Base-by-base conservation (phyloP, 2,113 vertebrate genomes). In the Ammodytes dubius region DNA sequence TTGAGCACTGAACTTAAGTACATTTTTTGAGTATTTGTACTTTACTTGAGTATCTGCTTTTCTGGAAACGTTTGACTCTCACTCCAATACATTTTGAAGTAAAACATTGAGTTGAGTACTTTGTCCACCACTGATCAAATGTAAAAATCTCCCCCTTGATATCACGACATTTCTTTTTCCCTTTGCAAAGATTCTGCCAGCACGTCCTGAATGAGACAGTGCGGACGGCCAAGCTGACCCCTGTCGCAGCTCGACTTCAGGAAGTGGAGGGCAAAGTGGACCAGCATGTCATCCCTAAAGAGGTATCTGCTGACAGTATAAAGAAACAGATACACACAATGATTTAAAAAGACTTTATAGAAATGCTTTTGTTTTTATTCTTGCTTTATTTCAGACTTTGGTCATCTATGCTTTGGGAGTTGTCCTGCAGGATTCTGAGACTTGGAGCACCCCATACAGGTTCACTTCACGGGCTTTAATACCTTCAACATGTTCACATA, bases 391-490 rank as follows among this genome's bases (percentile, higher is more conserved):
- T 71, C 93, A 99, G 98, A 97, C 97, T 10, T 93, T 99, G 81
- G 96, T 99, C 57, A 96, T 99, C 83, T 99, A 99, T 65, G 97
- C 98, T 45, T 95, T 99, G 67, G 97, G 98, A 74, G 97, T 99
- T 14, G 96, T 99, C 65, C 94, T 99, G 78, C 97, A 99, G 78
- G 97, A 99, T 72, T 92, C 93, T 5, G 94, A 96, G 72, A 96
- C 96, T 5, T 99, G 98, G 98, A 92, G 94, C 1, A 88, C 91
- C 74, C 96, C 98, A 0, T 96, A 97, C 93, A 98, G 95, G 98
- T 99, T 76, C 2, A 7, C 15, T 15, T 9, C 5, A 5, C 14
- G 11, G 2, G 6, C 40, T 7, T 60, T 5, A 2, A 43, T 47
- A 54, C 15, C 6, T n/a, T 39, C 53, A 4, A 35, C n/a, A 42